Conservation (phyloP, 2,797 vertebrate genomes). For the Poeciliopsis gracilis region DNA sequence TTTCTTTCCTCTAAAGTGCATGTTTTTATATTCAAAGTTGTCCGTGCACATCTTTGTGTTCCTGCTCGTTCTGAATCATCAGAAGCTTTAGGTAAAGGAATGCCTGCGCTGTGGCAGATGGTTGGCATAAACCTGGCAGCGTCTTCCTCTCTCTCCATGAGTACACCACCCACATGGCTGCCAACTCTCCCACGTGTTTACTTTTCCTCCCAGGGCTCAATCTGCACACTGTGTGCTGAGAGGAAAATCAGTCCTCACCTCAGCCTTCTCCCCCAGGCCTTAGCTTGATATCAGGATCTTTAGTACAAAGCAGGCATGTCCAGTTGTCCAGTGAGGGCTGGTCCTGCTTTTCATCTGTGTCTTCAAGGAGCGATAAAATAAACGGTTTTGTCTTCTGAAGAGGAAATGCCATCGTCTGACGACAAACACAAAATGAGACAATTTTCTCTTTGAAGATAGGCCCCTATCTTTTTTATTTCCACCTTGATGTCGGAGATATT, state of each 20-base stretch:
- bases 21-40: constrained; percentile 22
- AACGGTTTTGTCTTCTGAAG: constrained; percentile 39
- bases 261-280: constrained; percentile 34
- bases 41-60: constrained; percentile 16
- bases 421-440: constrained; percentile 65
- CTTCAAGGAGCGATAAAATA: constrained; percentile 40
- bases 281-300: constrained; percentile 27
- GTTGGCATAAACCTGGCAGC: constrained; percentile 64
- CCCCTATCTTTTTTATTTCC: constrained; percentile 52
- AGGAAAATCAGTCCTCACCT: constrained; percentile 48
- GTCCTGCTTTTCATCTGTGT: constrained; percentile 26
- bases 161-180: constrained; percentile 65
- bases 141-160: constrained; percentile 42
- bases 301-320: constrained; percentile 6
- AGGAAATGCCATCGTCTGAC: constrained; percentile 71
- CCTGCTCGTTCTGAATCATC: constrained; percentile 59
- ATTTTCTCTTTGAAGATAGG: constrained; percentile 52
- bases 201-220: constrained; percentile 57
- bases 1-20: constrained; percentile 7
- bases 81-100: constrained; percentile 69
- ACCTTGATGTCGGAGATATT: neutral
- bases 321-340: constrained; percentile 26
- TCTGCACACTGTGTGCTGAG: constrained; percentile 54
- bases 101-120: constrained; percentile 75
- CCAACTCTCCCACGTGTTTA: constrained; percentile 69